Conservation (phyloP, 2,797 vertebrate species). For the Spinus olivaceus region DNA sequence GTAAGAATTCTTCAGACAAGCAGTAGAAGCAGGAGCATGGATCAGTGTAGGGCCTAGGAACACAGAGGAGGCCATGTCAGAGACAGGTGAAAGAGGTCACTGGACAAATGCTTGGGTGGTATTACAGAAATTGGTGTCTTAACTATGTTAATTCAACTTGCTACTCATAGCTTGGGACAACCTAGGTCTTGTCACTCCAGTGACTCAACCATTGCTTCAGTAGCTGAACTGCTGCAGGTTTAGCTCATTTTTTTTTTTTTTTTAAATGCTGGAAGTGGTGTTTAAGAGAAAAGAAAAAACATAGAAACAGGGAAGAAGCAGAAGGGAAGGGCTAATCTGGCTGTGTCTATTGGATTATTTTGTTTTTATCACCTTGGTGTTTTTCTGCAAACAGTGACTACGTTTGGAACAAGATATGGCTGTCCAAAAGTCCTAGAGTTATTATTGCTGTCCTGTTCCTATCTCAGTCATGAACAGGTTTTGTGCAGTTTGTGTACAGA, state of each 20-base stretch:
- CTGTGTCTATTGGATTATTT: neutral
- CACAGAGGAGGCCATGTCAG: neutral
- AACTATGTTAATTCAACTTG: neutral
- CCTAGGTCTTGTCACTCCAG: neutral
- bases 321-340: neutral
- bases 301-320: neutral
- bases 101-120: neutral
- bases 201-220: neutral
- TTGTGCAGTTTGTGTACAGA: neutral
- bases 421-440: neutral
- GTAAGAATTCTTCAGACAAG: neutral
- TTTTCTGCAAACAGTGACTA: fast-evolving
- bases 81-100: neutral
- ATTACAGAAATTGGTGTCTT: neutral
- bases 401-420: neutral
- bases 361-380: neutral
- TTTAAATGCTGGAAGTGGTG: neutral
- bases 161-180: neutral
- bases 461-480: neutral
- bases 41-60: neutral
- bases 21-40: neutral
- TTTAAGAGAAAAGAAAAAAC: neutral
- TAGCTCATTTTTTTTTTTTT: neutral
- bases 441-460: neutral
- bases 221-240: neutral